Evolutionary conservation across 64 coral and sea anemone species (phyloP).

Genomic region (Trachythela sp.): DNA sequence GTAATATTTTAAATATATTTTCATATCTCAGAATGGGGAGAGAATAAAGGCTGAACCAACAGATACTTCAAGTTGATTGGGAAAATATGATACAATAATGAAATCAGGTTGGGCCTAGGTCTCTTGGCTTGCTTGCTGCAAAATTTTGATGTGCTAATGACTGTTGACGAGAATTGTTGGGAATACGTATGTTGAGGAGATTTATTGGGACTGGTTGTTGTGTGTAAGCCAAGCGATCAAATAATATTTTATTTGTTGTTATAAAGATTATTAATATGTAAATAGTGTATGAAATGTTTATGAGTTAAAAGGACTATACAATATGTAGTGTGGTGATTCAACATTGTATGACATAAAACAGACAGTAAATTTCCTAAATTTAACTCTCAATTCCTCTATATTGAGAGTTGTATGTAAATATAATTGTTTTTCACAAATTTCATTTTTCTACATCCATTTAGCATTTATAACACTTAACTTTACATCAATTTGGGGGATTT

Average conservation of each 20-base stretch:
- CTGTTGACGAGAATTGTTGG: too few species aligned
- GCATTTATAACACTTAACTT: too few species aligned
- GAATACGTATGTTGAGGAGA: too few species aligned
- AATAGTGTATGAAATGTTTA: constrained; percentile 4
- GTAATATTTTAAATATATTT: background rate
- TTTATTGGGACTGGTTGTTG: background rate
- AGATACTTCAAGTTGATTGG: background rate
- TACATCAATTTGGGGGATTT: too few species aligned
- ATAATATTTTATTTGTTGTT: constrained; percentile 1
- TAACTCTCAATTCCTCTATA: background rate
- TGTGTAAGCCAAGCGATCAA: background rate
- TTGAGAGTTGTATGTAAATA: background rate
- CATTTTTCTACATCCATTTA: too few species aligned
- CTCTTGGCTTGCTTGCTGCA: background rate
- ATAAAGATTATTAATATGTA: constrained; percentile 6
- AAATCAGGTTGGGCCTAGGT: background rate
- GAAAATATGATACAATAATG: background rate
- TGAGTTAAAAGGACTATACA: background rate
- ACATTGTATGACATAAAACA: background rate
- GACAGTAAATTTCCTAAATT: background rate
- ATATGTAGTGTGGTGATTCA: background rate
- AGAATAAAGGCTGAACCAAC: background rate
- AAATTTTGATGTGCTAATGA: background rate
- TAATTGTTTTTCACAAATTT: background rate
- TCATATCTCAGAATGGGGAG: background rate